Conservation (phyloP, 1,140 invertebrate genomes). For the Schlechtendalia chinensis region DNA sequence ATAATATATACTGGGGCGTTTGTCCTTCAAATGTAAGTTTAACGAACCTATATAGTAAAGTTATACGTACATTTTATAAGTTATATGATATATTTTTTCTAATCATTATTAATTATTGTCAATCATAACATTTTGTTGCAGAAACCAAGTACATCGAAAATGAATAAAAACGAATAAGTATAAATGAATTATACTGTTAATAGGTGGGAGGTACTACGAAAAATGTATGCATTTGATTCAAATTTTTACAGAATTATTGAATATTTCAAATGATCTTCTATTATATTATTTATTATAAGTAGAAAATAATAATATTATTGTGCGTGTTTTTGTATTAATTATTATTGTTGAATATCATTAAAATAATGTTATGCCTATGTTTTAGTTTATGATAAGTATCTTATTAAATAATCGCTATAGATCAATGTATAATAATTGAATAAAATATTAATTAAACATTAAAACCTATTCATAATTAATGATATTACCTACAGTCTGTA, state of each 20-base stretch:
- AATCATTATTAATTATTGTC: too few species aligned
- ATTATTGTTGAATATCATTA: neutral
- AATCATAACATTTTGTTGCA: neutral
- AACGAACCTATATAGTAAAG: neutral
- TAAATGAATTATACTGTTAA: neutral
- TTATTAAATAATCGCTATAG: neutral
- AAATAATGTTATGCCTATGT: neutral
- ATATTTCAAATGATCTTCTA: neutral
- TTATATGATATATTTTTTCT: too few species aligned
- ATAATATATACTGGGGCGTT: constrained; percentile 57
- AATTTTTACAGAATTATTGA: neutral
- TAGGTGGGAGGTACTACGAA: neutral
- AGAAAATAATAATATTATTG: neutral
- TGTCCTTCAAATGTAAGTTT: constrained; percentile 14
- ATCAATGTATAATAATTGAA: neutral
- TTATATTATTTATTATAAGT: neutral
- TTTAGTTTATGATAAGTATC: neutral
- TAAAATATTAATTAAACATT: neutral
- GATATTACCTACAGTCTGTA: neutral
- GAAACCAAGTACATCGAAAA: neutral
- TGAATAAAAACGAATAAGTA: neutral
- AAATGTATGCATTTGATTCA: neutral
- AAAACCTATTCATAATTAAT: neutral
- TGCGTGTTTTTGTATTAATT: neutral
- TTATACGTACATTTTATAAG: too few species aligned